Evolutionary conservation across 2,888 invertebrate species (phyloP).

Genomic region (Amiota minor): DNA sequence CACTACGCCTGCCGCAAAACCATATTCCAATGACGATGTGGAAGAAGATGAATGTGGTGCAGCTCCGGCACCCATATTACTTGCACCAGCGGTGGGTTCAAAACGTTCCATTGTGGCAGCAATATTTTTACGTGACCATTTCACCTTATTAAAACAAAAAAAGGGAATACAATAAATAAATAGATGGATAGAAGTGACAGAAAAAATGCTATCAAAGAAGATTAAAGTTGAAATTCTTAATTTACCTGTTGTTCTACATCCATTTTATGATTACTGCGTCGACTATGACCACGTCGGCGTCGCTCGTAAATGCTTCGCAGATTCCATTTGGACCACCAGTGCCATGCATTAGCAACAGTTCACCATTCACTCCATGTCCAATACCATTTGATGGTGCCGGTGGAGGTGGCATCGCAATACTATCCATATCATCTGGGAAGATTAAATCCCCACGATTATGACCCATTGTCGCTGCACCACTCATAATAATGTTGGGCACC

Average conservation of each 20-base stretch:
- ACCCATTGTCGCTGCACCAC: conserved; percentile 59
- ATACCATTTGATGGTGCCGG: conserved; percentile 57
- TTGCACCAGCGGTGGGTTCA: conserved; percentile 73
- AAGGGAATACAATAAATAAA: neutral
- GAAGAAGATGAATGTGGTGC: conserved; percentile 62
- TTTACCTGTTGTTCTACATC: conserved; percentile 72
- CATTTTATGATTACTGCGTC: conserved; percentile 72
- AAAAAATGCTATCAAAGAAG: neutral
- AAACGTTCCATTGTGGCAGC: conserved; percentile 80
- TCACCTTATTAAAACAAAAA: conserved; percentile 68
- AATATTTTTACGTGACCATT: conserved; percentile 79
- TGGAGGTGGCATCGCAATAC: conserved; percentile 70
- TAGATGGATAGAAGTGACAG: neutral
- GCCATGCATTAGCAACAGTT: conserved; percentile 58
- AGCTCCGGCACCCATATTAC: neutral
- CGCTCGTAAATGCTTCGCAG: conserved; percentile 69
- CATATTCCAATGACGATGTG: conserved; percentile 69
- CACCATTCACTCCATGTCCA: conserved; percentile 51
- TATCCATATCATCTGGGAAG: conserved; percentile 72
- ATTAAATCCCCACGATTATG: conserved; percentile 69
- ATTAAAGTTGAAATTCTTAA: neutral
- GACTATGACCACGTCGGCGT: conserved; percentile 68
- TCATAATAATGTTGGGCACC: conserved; percentile 43
- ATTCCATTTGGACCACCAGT: conserved; percentile 31
- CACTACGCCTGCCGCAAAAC: conserved; percentile 70